Conservation (phyloP, 1,140 invertebrate species). For the Pseudomyrmex dendroicus region DNA sequence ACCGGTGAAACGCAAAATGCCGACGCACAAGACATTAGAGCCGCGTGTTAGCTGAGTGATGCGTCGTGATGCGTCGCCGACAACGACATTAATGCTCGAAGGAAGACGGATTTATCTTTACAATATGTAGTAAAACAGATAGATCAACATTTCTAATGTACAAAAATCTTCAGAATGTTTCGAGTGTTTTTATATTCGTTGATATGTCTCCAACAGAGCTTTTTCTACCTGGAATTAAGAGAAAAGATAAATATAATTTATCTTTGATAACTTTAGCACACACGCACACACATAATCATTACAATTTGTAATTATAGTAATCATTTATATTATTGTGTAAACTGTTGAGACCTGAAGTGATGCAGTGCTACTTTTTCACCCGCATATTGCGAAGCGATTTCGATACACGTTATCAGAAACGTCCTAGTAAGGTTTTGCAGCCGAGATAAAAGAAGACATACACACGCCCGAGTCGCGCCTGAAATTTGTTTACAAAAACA, state of each 20-base stretch:
- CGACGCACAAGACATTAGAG: not conserved
- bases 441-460: not conserved
- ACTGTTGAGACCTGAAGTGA: not conserved
- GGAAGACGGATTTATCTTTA: too few species aligned
- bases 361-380: slow-evolving; percentile 17
- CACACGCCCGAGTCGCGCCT: too few species aligned
- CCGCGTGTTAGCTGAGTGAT: not conserved
- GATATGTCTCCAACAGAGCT: too few species aligned
- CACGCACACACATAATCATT: too few species aligned
- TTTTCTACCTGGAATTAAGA: too few species aligned
- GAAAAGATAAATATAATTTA: too few species aligned
- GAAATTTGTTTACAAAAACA: too few species aligned
- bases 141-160: too few species aligned
- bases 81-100: not conserved
- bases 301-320: not conserved
- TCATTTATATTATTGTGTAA: not conserved
- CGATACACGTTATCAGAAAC: not conserved
- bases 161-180: too few species aligned
- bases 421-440: slow-evolving; percentile 43
- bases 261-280: too few species aligned
- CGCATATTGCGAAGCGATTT: slow-evolving; percentile 16
- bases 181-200: too few species aligned
- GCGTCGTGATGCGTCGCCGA: not conserved
- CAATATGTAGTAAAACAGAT: too few species aligned
- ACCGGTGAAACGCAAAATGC: slow-evolving; percentile 7